Base-by-base conservation (phyloP, 2,888 invertebrate species). In the Aleiodes testaceus region DNA sequence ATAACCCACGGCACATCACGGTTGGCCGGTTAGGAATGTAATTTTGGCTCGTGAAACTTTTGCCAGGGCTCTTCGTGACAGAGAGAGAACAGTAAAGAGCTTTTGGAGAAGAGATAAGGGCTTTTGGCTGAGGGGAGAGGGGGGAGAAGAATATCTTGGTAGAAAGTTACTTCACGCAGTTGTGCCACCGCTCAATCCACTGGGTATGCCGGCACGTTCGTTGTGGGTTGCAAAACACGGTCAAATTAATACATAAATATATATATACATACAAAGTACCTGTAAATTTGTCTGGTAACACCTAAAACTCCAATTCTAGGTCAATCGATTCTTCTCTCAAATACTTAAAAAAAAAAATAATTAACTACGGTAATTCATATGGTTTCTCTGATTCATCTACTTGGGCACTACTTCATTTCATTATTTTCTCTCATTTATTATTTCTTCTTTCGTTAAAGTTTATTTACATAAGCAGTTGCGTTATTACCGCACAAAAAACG, bases 21-120 rank as follows among this genome's bases (percentile, higher is more conserved):
- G 69, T 63, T 69, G 63, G 69, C 63, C 63, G 61, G 63, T 69
- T 69, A 49, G 59, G 18, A 69, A 69, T 69, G 69, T 69, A 69
- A 69, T 69, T 69, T 69, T 26, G 47, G 59, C 50, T 36, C 11
- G 36, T 36, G 36, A 55, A 55, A 55, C 55, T 55, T 36, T 55
- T 30, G 49, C n/a, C 14, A 52, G 22, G 69, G 36, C 30, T n/a
- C 26, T 26, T 26, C 26, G 26, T 26, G 26, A 26, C 26, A 49
- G 49, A 49, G n/a, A 49, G 49, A 49, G n/a, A n/a, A 16, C 14
- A 16, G 14, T 49, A 16, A 49, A 49, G 14, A 49, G 49, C 5
- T 16, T 6, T n/a, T 5, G 49, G 45, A 14, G 14, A 16, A 49
- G 16, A 36, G 30, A 55, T 14, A 55, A 7, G 22, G 30, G 36